Percentiles rank a stretch among this genome's conserved stretches.
Conservation (phyloP, 2,888 invertebrate genomes). For the Cryptosula pallasiana region DNA sequence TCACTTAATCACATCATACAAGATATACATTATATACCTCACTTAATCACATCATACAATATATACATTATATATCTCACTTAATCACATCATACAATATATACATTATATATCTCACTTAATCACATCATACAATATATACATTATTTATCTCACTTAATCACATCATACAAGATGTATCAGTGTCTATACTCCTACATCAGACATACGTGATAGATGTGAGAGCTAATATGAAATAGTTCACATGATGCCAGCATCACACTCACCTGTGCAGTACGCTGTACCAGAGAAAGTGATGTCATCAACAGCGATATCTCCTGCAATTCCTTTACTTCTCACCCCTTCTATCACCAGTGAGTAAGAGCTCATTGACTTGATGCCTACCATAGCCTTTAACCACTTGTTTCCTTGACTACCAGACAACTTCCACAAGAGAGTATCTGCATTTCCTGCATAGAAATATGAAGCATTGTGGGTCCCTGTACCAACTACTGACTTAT, state of each 20-base stretch:
- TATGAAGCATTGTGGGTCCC: no score
- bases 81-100: no score
- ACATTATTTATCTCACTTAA: not conserved
- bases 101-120: no score
- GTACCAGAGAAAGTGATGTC: slow-evolving; percentile 36
- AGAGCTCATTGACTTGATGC: slow-evolving; percentile 36
- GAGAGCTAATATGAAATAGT: not conserved
- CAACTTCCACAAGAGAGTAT: slow-evolving; percentile 34
- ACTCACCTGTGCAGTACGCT: slow-evolving; percentile 28
- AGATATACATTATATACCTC: no score
- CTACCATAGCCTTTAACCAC: slow-evolving; percentile 61
- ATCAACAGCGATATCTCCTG: slow-evolving; percentile 45
- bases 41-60: no score
- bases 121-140: no score
- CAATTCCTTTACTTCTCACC: slow-evolving; percentile 31
- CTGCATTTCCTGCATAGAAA: slow-evolving; percentile 4
- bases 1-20: no score
- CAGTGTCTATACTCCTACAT: not conserved
- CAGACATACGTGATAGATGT: not conserved
- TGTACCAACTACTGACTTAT: no score
- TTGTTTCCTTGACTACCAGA: slow-evolving; percentile 66
- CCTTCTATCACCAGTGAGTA: slow-evolving; percentile 31
- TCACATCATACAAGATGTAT: not conserved
- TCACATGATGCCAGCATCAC: no score
- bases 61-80: no score